Percentiles rank a stretch among this genome's conserved stretches.
Conservation (phyloP, 2,888 invertebrate species). For the Amblyjoppa proteus region DNA sequence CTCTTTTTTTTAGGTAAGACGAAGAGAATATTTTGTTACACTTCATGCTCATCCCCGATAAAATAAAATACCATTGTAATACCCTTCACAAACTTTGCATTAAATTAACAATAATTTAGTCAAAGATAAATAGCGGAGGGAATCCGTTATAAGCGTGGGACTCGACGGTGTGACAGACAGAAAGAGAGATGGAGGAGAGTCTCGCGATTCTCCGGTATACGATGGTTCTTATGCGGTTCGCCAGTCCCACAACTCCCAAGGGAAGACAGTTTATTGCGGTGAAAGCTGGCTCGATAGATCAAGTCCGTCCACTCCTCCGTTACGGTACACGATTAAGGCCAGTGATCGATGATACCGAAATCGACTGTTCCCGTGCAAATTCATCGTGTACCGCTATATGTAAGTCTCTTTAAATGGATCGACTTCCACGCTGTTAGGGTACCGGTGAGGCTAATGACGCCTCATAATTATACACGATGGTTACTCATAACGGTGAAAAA, state of each 20-base stretch:
- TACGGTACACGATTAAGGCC: constrained; percentile 56
- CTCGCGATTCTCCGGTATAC: constrained; percentile 19
- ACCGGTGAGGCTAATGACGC: constrained; percentile 32
- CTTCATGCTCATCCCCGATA: not conserved
- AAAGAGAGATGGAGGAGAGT: constrained; percentile 39
- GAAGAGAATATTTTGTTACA: not conserved
- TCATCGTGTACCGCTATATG: constrained; percentile 17
- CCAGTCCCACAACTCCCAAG: constrained; percentile 51
- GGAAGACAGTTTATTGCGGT: constrained; percentile 65
- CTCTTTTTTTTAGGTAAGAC: not conserved
- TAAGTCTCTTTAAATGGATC: constrained; percentile 34
- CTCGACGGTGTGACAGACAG: constrained; percentile 28
- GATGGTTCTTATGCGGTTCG: constrained; percentile 54
- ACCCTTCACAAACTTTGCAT: not conserved
- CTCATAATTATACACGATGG: constrained; percentile 1
- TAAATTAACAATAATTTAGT: constrained; percentile 19
- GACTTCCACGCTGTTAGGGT: constrained; percentile 21
- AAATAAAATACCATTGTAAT: not conserved
- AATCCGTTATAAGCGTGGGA: constrained; percentile 39
- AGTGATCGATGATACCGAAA: constrained; percentile 52
- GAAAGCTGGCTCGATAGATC: constrained; percentile 64
- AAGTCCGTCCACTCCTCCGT: constrained; percentile 58
- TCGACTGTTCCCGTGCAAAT: constrained; percentile 36
- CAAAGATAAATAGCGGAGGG: constrained; percentile 15
- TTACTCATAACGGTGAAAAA: not conserved